Evolutionary conservation across 2,797 vertebrate species (phyloP).

Genomic region (Macroramphosus scolopax): DNA sequence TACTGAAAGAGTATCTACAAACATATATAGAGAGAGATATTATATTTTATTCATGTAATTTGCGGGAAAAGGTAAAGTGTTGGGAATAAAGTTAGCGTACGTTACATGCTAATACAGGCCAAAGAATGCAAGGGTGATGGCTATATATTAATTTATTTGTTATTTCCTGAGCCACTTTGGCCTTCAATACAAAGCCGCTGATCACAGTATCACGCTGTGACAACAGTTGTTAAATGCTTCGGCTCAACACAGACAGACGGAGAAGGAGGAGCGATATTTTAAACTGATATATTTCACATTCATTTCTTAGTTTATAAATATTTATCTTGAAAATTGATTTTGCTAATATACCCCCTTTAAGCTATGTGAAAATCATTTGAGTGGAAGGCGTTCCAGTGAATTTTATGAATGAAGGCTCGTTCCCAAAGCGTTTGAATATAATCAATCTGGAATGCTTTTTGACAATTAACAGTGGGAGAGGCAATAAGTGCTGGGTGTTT

Average conservation of each 20-base stretch:
- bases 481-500: conserved; percentile 86
- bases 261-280: conserved; percentile 32
- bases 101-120: too few relatives aligned
- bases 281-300: conserved; percentile 56
- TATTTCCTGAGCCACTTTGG: conserved; percentile 36
- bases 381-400: conserved; percentile 75
- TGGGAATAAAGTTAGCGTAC: too few relatives aligned
- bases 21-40: too few relatives aligned
- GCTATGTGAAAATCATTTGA: conserved; percentile 80
- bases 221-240: too few relatives aligned
- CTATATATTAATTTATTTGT: too few relatives aligned
- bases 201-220: conserved; percentile 21
- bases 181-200: conserved; percentile 53
- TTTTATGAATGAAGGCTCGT: conserved; percentile 90
- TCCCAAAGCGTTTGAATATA: conserved; percentile 86
- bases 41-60: too few relatives aligned
- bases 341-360: conserved; percentile 78
- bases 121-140: too few relatives aligned
- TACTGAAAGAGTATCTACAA: too few relatives aligned
- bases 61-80: too few relatives aligned
- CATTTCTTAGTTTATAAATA: conserved; percentile 60
- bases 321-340: conserved; percentile 73
- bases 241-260: conserved; percentile 4
- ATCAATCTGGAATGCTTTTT: conserved; percentile 95
- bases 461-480: conserved; percentile 90